phyloP scores from a whole-genome alignment of 2,113 vertebrate genomes.

The Choloepus hoffmanni region DNA sequence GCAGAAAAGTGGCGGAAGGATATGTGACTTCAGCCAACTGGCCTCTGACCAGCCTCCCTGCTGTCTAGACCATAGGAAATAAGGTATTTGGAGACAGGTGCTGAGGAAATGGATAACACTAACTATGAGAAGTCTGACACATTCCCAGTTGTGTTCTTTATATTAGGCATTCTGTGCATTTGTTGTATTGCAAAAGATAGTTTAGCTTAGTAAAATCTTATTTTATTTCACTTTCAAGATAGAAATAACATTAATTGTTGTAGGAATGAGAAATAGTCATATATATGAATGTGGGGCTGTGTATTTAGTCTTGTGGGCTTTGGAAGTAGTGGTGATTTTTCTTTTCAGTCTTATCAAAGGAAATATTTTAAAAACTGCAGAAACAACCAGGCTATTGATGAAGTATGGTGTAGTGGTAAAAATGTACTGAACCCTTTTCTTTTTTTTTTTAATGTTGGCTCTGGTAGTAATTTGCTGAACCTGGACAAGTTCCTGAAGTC shows the following conservation, averaged over 20 bases:
- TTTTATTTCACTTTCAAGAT: background rate
- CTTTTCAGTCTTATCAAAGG: background rate
- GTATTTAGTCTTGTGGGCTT: background rate
- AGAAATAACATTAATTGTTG: background rate
- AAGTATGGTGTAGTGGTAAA: background rate
- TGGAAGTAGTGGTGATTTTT: background rate
- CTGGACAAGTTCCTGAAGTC: background rate
- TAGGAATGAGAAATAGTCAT: background rate
- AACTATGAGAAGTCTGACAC: slow-evolving; percentile 30
- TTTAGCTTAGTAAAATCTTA: background rate
- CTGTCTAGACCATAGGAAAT: slow-evolving; percentile 54
- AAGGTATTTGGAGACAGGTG: slow-evolving; percentile 58
- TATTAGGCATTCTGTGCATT: slow-evolving; percentile 20
- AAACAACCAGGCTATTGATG: slow-evolving; percentile 1
- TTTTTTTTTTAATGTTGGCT: background rate
- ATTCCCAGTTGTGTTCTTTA: slow-evolving; percentile 17
- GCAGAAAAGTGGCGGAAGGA: slow-evolving; percentile 43
- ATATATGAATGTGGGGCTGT: background rate
- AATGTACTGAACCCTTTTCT: background rate
- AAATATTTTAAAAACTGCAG: slow-evolving; percentile 24
- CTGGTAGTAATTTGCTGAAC: background rate
- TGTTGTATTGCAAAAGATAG: background rate
- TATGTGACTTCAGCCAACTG: slow-evolving; percentile 33
- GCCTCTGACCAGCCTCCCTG: slow-evolving; percentile 25
- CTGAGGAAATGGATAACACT: slow-evolving; percentile 54